Evolutionary conservation across 2,888 invertebrate species (phyloP).

Genomic region (Suillia variegata): DNA sequence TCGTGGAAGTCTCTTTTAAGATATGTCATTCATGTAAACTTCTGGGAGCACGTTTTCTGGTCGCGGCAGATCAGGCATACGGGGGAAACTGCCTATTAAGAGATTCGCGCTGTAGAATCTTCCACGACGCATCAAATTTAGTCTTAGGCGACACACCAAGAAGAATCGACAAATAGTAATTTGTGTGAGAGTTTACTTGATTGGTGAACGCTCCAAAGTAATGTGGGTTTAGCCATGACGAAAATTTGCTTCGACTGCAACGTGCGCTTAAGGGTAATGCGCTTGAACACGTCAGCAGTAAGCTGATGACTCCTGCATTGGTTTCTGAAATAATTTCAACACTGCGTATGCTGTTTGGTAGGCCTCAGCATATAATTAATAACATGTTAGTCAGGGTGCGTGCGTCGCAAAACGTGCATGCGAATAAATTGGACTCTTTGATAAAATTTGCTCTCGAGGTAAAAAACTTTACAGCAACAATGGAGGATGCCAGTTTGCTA

Average conservation of each 20-base stretch:
- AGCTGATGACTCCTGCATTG: conserved; percentile 20
- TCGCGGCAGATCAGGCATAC: no score
- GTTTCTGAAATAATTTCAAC: conserved; percentile 25
- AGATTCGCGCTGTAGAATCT: no score
- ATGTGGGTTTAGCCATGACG: no score
- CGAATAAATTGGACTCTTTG: conserved; percentile 20
- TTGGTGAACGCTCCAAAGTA: no score
- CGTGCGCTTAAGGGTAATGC: conserved; percentile 14
- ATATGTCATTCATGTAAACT: no score
- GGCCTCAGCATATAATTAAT: conserved; percentile 22
- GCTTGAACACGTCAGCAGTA: conserved; percentile 21
- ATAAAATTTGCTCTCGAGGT: conserved; percentile 23
- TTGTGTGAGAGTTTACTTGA: no score
- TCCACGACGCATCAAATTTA: no score
- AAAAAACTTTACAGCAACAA: conserved; percentile 21
- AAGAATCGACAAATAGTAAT: no score
- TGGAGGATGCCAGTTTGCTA: conserved; percentile 24
- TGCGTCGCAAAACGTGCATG: conserved; percentile 17
- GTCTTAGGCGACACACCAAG: no score
- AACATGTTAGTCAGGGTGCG: conserved; percentile 17
- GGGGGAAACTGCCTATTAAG: no score
- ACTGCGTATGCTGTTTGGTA: conserved; percentile 24
- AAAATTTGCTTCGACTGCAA: conserved; percentile 16
- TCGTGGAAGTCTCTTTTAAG: no score
- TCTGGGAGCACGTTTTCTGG: no score